Conservation (phyloP, 2,113 vertebrate genomes). For the Rhinolophus ferrumequinum region DNA sequence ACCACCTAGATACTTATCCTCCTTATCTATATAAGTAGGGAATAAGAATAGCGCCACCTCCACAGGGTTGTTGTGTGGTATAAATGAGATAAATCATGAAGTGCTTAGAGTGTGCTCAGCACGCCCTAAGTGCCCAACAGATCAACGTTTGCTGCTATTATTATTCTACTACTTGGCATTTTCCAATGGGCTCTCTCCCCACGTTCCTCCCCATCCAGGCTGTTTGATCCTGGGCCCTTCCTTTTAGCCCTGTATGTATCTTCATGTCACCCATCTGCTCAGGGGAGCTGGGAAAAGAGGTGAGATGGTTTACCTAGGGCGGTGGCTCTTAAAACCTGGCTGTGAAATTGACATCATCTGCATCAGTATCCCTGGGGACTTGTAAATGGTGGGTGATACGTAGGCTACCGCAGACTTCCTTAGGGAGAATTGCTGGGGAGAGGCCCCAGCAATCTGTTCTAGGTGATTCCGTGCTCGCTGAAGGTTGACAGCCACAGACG, state of each 20-base stretch:
- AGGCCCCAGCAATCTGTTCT: rapidly evolving
- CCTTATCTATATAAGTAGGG: not conserved
- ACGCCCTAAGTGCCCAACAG: not conserved
- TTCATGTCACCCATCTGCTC: not conserved
- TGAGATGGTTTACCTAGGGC: not conserved
- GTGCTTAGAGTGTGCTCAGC: not conserved
- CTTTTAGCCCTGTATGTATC: too few species aligned
- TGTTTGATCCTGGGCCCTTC: not conserved
- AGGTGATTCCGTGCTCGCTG: rapidly evolving
- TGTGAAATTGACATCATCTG: not conserved
- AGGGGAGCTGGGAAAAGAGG: not conserved
- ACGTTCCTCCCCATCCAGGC: rapidly evolving
- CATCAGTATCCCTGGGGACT: not conserved
- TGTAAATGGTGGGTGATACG: not conserved
- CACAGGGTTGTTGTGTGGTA: not conserved
- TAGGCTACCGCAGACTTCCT: not conserved
- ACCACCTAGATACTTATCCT: not conserved
- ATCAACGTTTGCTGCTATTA: not conserved
- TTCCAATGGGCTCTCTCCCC: not conserved
- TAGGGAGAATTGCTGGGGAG: rapidly evolving
- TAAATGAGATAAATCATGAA: not conserved
- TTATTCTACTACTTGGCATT: not conserved
- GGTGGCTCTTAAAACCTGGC: not conserved
- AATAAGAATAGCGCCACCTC: not conserved
- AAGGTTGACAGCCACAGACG: not conserved